phyloP scores from a whole-genome alignment of 2,797 vertebrate species.

The Meda fulgida region DNA sequence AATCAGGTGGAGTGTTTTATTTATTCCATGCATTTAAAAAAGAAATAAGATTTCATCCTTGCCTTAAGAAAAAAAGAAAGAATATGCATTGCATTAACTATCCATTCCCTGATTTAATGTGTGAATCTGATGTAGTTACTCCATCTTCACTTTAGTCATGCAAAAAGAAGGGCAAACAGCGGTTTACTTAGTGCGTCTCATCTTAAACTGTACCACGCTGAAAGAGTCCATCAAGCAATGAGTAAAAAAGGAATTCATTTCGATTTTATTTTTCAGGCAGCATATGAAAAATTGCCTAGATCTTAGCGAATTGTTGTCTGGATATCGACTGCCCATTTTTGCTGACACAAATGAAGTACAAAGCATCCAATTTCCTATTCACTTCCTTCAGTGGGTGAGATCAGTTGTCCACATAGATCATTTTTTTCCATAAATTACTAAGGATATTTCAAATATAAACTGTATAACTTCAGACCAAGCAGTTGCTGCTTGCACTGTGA shows the following conservation, averaged over 20 bases:
- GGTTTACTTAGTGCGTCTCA: not conserved
- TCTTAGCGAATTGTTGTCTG: not conserved
- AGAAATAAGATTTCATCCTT: not conserved
- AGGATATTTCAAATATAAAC: not conserved
- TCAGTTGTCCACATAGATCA: not conserved
- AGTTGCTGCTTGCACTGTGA: not conserved
- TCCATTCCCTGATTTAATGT: slow-evolving; percentile 5
- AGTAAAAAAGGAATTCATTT: not conserved
- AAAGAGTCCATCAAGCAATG: slow-evolving; percentile 6
- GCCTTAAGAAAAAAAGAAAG: not conserved
- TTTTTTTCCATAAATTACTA: not conserved
- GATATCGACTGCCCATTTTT: not conserved
- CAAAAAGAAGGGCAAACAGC: slow-evolving; percentile 16
- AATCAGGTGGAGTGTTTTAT: not conserved
- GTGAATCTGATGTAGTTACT: slow-evolving; percentile 16
- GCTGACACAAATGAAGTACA: slow-evolving; percentile 20
- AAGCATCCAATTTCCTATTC: slow-evolving; percentile 10
- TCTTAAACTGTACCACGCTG: not conserved
- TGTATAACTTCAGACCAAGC: not conserved
- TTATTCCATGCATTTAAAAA: not conserved
- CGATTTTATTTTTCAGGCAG: not conserved
- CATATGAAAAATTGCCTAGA: slow-evolving; percentile 3
- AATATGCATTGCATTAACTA: slow-evolving; percentile 19
- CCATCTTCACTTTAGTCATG: slow-evolving; percentile 18
- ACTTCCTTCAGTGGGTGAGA: not conserved